Base-by-base conservation (phyloP, 1,140 invertebrate genomes). In the Acromyrmex echinatior region DNA sequence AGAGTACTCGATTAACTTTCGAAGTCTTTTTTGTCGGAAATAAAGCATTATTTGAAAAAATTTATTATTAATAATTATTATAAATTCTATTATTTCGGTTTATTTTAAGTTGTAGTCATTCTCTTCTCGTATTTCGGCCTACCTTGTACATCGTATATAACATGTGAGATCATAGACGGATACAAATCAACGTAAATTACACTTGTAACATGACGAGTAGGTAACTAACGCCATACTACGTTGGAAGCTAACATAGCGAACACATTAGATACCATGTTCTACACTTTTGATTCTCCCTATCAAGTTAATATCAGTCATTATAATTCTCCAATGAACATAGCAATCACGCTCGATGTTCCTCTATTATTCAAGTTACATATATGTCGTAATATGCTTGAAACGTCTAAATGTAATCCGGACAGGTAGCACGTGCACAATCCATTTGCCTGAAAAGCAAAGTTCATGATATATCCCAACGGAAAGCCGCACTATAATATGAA, bases 221-320 rank as follows among this genome's bases (percentile, higher is more conserved):
- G 12, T 66, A 35, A 14, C 18, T 18, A 35, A 35, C 7, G 63
- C 31, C 63, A 35, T n/a, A 35, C 65, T 10, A 7, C 0, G 35
- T 45, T 68, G 65, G 14, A 68, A 68, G 35, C 65, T 18, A 39
- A 14, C 65, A 68, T 16, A 65, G 25, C 39, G 7, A 25, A 18
- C 39, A 78, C 39, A 66, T 65, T 79, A 79, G 16, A 65, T 25
- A 31, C 21, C 12, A 21, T 31, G 45, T 63, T 45, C 56, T 65
- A 45, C 60, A 62, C 58, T 78, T 63, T 78, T 63, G 56, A 62
- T 78, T 78, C 21, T 78, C 58, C 39, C 35, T 78, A 76, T 78
- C 35, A 28, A 63, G 60, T 79, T 79, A 79, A 79, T 79, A 79
- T 79, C 18, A 51, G 39, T 79, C 60, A 45, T 81, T 81, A 70